Conservation (phyloP, 2,888 invertebrate genomes). For the Sturmia bella region DNA sequence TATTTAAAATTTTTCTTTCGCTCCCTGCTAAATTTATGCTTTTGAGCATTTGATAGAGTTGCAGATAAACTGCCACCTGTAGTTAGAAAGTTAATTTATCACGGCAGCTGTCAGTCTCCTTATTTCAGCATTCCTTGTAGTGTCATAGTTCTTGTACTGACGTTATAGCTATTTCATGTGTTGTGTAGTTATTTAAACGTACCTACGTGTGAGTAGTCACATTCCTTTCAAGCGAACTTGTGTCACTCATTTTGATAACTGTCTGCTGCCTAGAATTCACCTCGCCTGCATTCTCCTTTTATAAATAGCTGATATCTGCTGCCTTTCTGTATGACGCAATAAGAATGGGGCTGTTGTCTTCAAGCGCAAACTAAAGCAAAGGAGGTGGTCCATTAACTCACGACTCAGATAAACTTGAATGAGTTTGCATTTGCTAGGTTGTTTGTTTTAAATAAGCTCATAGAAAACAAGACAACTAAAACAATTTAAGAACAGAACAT, state of each 20-base stretch:
- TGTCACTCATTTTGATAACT: slow-evolving; percentile 68
- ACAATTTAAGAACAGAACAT: too few relatives aligned
- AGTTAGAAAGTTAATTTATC: slow-evolving; percentile 67
- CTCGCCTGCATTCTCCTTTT: slow-evolving; percentile 36
- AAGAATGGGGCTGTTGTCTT: slow-evolving; percentile 19
- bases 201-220: background rate
- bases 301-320: slow-evolving; percentile 27
- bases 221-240: slow-evolving; percentile 49
- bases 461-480: too few relatives aligned
- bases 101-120: slow-evolving; percentile 66
- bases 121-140: slow-evolving; percentile 33
- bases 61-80: slow-evolving; percentile 54
- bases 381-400: background rate
- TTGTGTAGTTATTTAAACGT: background rate
- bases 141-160: slow-evolving; percentile 7
- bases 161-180: slow-evolving; percentile 5
- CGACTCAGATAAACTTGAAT: background rate
- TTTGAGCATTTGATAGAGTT: background rate
- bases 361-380: background rate
- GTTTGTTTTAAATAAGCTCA: too few relatives aligned
- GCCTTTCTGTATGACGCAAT: background rate
- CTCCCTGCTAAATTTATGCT: too few relatives aligned
- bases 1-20: background rate
- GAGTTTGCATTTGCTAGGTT: background rate
- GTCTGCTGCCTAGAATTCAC: slow-evolving; percentile 63